Evolutionary conservation across 2,797 vertebrate genomes (phyloP).

Genomic region (Trichosurus vulpecula): DNA sequence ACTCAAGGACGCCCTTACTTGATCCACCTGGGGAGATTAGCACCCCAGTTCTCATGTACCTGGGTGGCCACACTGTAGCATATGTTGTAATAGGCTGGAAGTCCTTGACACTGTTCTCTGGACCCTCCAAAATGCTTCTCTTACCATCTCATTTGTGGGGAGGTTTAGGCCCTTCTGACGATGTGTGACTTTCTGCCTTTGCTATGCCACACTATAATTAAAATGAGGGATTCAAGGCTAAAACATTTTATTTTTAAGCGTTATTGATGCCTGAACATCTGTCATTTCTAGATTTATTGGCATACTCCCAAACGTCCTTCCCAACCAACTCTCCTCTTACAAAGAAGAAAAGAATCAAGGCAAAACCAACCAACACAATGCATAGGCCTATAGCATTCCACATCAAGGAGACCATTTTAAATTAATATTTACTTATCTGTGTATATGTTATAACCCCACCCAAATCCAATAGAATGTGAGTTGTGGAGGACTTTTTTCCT

Average conservation of each 20-base stretch:
- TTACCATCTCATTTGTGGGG: neutral
- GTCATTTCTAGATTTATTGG: neutral
- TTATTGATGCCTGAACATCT: neutral
- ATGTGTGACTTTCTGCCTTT: neutral
- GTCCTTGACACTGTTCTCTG: neutral
- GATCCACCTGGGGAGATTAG: neutral
- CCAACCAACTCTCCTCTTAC: neutral
- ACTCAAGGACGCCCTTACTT: neutral
- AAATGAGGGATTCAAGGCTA: neutral
- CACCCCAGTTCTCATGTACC: neutral
- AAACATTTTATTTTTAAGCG: neutral
- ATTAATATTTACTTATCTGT: neutral
- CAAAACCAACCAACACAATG: neutral
- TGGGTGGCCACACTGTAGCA: neutral
- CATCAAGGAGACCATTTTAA: neutral
- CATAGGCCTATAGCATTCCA: neutral
- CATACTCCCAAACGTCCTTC: neutral
- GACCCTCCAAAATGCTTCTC: neutral
- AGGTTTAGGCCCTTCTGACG: neutral
- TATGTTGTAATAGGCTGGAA: neutral
- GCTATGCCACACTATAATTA: neutral
- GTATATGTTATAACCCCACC: neutral
- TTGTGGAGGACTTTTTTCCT: neutral
- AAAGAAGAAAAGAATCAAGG: neutral
- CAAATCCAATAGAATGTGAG: neutral